Conservation (phyloP, 2,888 invertebrate genomes). For the Troglohyphantes excavatus region DNA sequence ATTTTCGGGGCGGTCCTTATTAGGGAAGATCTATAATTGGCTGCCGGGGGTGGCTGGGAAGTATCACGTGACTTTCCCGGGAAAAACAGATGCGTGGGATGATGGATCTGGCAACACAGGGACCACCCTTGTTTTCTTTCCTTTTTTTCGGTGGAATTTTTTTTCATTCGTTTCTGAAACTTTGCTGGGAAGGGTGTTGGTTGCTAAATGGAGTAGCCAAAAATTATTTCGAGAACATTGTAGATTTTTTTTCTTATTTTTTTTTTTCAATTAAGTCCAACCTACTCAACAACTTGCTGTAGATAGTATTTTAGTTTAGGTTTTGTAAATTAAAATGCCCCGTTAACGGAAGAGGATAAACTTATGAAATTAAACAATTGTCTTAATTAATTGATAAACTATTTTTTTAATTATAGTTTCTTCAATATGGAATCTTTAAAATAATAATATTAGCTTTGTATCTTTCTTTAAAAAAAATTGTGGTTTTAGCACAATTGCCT, state of each 20-base stretch:
- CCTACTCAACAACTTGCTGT: too few species aligned
- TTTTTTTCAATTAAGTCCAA: too few species aligned
- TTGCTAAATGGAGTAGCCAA: constrained; percentile 42
- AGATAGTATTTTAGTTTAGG: background rate
- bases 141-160: background rate
- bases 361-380: too few species aligned
- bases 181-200: constrained; percentile 18
- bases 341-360: too few species aligned
- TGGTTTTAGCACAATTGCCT: too few species aligned
- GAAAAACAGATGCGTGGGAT: constrained; percentile 60
- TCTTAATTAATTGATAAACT: too few species aligned
- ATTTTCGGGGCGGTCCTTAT: constrained; percentile 56
- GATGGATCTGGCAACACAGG: constrained; percentile 48
- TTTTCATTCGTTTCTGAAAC: background rate
- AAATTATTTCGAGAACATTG: constrained; percentile 61
- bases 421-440: too few species aligned
- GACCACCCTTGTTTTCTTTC: constrained; percentile 53
- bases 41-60: constrained; percentile 68
- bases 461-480: too few species aligned
- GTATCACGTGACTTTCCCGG: constrained; percentile 46
- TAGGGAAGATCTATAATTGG: constrained; percentile 75
- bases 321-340: too few species aligned
- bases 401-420: too few species aligned
- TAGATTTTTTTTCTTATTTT: background rate
- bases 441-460: too few species aligned